These are phyloP conservation scores for Pseudeuparius sepicola DNA, from an alignment of 2,888 invertebrate species.

Conservation along the genomic window DNA sequence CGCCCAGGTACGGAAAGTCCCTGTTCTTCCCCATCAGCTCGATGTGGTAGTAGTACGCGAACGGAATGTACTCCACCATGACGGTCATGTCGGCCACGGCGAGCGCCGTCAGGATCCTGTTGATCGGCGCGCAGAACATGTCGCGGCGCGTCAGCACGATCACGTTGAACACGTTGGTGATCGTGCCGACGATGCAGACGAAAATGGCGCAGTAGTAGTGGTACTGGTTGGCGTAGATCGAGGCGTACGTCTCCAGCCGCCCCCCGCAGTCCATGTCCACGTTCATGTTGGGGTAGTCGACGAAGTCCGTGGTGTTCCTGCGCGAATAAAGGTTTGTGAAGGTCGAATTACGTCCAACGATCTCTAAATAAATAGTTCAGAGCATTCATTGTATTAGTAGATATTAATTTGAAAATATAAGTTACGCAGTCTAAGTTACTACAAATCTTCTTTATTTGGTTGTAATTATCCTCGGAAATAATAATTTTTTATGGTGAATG, in stretches of 20 bases:
- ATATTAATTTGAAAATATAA: too few species aligned
- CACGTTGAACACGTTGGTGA: slow-evolving; percentile 80
- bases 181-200: slow-evolving; percentile 77
- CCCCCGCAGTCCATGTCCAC: slow-evolving; percentile 25
- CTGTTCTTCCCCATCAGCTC: slow-evolving; percentile 52
- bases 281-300: too few species aligned
- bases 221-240: slow-evolving; percentile 52
- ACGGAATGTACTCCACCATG: slow-evolving; percentile 78
- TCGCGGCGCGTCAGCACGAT: slow-evolving; percentile 76
- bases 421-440: too few species aligned
- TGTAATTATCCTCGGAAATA: too few species aligned
- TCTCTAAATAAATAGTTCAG: too few species aligned
- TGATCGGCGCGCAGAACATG: slow-evolving; percentile 74
- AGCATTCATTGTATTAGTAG: too few species aligned
- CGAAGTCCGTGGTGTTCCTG: too few species aligned
- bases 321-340: too few species aligned
- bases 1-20: slow-evolving; percentile 62
- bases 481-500: too few species aligned
- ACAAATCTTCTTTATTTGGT: too few species aligned
- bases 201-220: slow-evolving; percentile 78
- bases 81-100: slow-evolving; percentile 85
- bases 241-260: slow-evolving; percentile 41
- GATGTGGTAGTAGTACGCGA: slow-evolving; percentile 54
- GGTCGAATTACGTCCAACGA: too few species aligned
- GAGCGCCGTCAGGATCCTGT: slow-evolving; percentile 72